phyloP scores from a whole-genome alignment of 1,140 invertebrate species.

The Drosophila ironensis region DNA sequence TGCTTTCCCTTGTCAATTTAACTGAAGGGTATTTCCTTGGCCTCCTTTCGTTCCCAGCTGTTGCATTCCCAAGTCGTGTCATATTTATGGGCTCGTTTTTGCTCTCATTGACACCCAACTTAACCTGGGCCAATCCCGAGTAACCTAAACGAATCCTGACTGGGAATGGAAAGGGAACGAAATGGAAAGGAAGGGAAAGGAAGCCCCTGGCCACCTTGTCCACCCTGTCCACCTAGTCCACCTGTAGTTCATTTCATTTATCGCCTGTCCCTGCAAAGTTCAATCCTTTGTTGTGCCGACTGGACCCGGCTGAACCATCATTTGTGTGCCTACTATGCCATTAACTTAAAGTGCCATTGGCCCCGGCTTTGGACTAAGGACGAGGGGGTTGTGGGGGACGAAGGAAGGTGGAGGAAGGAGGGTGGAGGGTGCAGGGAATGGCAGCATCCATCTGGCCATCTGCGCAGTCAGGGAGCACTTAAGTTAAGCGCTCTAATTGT shows the following conservation, averaged over 20 bases:
- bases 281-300: slow-evolving; percentile 47
- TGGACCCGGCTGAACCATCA: background rate
- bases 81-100: slow-evolving; percentile 51
- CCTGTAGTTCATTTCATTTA: slow-evolving; percentile 73
- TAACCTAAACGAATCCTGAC: background rate
- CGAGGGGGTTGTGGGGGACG: background rate
- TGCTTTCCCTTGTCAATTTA: background rate
- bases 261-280: slow-evolving; percentile 43
- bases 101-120: slow-evolving; percentile 69
- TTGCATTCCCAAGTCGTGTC: slow-evolving; percentile 1
- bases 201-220: background rate
- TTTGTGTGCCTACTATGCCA: slow-evolving; percentile 44
- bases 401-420: background rate
- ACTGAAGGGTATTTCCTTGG: background rate
- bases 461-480: slow-evolving; percentile 63
- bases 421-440: background rate
- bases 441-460: slow-evolving; percentile 32
- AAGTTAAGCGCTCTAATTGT: slow-evolving; percentile 77
- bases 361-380: too few relatives aligned
- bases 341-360: slow-evolving; percentile 54
- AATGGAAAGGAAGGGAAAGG: too few relatives aligned
- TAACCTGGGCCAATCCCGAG: background rate
- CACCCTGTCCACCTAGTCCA: background rate
- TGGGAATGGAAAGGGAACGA: too few relatives aligned
- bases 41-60: background rate